Percentiles rank a stretch among this genome's conserved stretches.
Evolutionary conservation across 2,888 invertebrate species (phyloP).

Genomic region (Trachelus troglodyta): DNA sequence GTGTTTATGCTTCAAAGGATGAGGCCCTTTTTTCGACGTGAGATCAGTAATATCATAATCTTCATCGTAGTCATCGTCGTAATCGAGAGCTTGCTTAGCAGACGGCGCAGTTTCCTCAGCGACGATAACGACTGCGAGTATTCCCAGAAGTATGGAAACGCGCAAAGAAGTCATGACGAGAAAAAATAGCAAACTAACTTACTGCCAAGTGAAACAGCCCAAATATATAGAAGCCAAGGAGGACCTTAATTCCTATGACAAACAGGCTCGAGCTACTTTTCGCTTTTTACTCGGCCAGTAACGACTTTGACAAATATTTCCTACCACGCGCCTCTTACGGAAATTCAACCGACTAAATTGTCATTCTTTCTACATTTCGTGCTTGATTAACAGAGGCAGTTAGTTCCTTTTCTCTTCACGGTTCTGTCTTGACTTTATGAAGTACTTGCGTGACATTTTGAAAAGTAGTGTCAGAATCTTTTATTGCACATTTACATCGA

Average conservation of each 20-base stretch:
- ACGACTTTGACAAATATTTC: neutral
- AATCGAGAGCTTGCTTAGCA: neutral
- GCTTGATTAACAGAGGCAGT: neutral
- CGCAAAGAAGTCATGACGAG: neutral
- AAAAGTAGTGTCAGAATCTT: no score
- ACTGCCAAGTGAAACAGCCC: neutral
- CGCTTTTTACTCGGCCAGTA: conserved; percentile 22
- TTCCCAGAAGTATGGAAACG: neutral
- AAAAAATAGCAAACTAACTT: neutral
- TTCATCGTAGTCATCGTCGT: neutral
- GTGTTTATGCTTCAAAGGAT: neutral
- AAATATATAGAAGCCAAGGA: neutral
- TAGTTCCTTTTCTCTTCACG: neutral
- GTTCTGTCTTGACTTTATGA: no score
- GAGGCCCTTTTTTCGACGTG: conserved; percentile 5
- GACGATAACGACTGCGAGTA: neutral
- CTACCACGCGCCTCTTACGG: neutral
- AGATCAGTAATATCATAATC: neutral
- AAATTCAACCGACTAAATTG: neutral
- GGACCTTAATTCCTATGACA: conserved; percentile 39
- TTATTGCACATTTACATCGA: no score
- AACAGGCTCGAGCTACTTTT: conserved; percentile 44
- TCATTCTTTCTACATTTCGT: neutral
- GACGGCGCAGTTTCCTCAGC: neutral
- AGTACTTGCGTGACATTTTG: no score